Conservation (phyloP, 2,113 vertebrate species). For the cattle (Bos taurus) region ARS-UCD2.0 NC_037337.1:69580501-69581000, state of each 20-base stretch:
- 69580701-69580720: too few relatives aligned
- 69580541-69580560: background rate
- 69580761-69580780: too few relatives aligned
- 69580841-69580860: too few relatives aligned
- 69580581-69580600: background rate
- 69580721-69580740: too few relatives aligned
- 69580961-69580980: background rate
- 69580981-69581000: background rate
- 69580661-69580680: background rate
- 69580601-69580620: background rate
- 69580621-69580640: background rate
- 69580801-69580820: too few relatives aligned
- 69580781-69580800: too few relatives aligned
- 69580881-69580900: background rate
- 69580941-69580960: background rate
- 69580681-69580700: background rate
- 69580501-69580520: background rate
- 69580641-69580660: background rate
- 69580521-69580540: background rate
- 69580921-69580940: too few relatives aligned
- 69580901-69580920: background rate
- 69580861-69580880: background rate
- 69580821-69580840: too few relatives aligned
- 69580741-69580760: too few relatives aligned
- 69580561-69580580: background rate